Conservation (phyloP, 2,113 vertebrate species). For the Oryzias javanicus region DNA sequence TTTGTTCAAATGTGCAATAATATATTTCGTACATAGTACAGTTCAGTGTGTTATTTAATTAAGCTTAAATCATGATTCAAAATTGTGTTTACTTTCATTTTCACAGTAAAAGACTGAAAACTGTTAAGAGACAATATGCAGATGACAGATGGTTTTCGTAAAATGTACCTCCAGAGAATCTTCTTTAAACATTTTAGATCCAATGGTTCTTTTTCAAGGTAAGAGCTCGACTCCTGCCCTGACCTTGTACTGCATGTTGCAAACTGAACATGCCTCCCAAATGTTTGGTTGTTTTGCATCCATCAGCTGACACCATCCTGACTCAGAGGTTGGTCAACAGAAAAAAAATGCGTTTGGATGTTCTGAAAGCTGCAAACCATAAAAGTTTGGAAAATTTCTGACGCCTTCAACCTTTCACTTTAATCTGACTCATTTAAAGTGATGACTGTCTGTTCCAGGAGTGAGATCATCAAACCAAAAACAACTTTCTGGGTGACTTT, state of each 20-base stretch:
- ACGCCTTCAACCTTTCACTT: slow-evolving; percentile 23
- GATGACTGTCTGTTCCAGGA: not conserved
- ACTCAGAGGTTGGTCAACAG: slow-evolving; percentile 23
- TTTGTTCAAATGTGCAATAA: too few species aligned
- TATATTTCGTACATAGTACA: too few species aligned
- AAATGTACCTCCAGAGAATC: too few species aligned
- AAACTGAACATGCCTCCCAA: not conserved
- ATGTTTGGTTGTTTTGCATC: not conserved
- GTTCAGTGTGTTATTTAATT: too few species aligned
- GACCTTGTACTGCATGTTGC: not conserved
- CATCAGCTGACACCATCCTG: slow-evolving; percentile 27
- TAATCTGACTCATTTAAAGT: slow-evolving; percentile 33
- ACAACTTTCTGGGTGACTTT: slow-evolving; percentile 28
- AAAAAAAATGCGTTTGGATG: too few species aligned
- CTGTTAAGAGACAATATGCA: too few species aligned
- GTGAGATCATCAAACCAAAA: slow-evolving; percentile 29
- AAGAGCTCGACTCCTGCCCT: not conserved
- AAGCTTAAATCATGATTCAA: too few species aligned
- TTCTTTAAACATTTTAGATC: too few species aligned
- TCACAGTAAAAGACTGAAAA: too few species aligned
- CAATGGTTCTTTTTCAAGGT: not conserved
- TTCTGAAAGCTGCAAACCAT: not conserved
- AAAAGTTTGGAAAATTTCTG: slow-evolving; percentile 6
- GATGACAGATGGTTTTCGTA: too few species aligned
- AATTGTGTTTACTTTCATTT: too few species aligned